Conservation (phyloP, 1,140 invertebrate genomes). For the Drosophila varians region DNA sequence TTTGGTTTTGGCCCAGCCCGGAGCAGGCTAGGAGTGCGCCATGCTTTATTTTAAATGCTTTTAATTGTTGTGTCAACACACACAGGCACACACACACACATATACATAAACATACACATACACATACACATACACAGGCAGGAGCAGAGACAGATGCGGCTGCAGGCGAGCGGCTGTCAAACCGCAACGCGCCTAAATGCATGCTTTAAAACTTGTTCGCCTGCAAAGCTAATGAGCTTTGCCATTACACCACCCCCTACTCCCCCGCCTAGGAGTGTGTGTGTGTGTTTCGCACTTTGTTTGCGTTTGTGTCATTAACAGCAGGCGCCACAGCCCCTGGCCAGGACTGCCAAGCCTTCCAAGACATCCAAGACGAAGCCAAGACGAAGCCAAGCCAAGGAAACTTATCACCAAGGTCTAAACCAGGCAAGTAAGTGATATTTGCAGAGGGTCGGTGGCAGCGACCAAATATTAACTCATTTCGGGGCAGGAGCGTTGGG, state of each 20-base stretch:
- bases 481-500: conserved; percentile 33
- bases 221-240: conserved; percentile 80
- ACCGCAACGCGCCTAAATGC: conserved; percentile 77
- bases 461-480: conserved; percentile 77
- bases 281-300: conserved; percentile 69
- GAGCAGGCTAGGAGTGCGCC: conserved; percentile 53
- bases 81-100: conserved; percentile 8
- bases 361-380: conserved; percentile 5
- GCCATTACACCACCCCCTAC: conserved; percentile 66
- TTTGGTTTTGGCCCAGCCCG: conserved; percentile 13
- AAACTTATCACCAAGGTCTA: conserved; percentile 74
- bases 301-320: conserved; percentile 81
- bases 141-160: conserved; percentile 7
- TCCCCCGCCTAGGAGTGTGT: conserved; percentile 14
- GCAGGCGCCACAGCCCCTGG: conserved; percentile 67
- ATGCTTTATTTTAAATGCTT: conserved; percentile 82
- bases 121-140: conserved; percentile 2
- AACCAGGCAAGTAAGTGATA: conserved; percentile 77
- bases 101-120: too few relatives aligned
- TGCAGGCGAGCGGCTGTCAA: conserved; percentile 72
- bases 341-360: conserved; percentile 30
- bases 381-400: not conserved
- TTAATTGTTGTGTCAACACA: conserved; percentile 81
- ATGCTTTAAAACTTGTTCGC: conserved; percentile 80
- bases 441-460: conserved; percentile 52